Percentiles rank a stretch among this genome's conserved stretches.
Conservation (phyloP, 2,113 vertebrate genomes). For the Gulo gulo region DNA sequence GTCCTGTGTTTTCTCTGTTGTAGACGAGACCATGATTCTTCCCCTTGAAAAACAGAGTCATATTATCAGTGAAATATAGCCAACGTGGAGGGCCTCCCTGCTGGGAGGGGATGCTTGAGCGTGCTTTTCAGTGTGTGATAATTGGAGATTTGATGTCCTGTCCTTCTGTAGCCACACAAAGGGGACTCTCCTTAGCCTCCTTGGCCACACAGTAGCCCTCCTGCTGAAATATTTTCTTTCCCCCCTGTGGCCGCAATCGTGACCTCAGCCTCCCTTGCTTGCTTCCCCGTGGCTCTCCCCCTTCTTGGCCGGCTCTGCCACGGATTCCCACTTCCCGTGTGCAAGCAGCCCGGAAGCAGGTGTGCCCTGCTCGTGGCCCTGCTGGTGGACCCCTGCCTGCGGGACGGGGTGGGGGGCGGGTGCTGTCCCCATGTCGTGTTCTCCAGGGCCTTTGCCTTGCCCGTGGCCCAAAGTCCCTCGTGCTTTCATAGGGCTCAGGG, state of each 20-base stretch:
- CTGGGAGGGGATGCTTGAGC: neutral
- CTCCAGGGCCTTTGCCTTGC: neutral
- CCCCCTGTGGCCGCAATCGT: neutral
- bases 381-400: no score
- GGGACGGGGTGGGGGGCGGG: rapidly evolving
- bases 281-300: neutral
- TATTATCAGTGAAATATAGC: neutral
- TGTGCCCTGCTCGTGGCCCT: neutral
- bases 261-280: neutral
- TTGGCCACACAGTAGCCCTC: neutral
- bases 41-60: slow-evolving; percentile 11
- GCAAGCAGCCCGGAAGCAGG: neutral
- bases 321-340: neutral
- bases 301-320: neutral
- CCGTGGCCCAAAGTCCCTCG: neutral
- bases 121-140: neutral
- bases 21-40: slow-evolving; percentile 3
- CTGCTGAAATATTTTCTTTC: neutral
- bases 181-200: neutral
- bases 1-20: neutral
- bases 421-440: neutral
- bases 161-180: neutral
- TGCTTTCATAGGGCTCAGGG: rapidly evolving
- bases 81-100: neutral
- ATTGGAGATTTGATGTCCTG: neutral